Evolutionary conservation across 2,797 vertebrate species (phyloP), one percentile per base, ranked within the genome.

Genomic region (Dromococcyx pavoninus): DNA sequence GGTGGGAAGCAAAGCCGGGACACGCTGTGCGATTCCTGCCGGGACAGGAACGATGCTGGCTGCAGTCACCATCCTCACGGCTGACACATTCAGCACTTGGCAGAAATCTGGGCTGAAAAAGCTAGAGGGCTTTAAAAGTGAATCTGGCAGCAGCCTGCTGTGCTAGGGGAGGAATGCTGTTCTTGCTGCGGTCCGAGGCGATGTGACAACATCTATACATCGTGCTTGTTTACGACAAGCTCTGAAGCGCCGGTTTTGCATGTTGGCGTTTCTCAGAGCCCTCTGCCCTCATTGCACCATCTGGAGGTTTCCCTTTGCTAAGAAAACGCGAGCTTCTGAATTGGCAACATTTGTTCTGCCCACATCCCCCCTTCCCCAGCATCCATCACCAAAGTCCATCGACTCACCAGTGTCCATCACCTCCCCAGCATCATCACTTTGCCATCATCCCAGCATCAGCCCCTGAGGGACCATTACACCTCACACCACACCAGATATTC

Each of bases 121-220:
- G 53, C 23, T 24, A 10, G 44, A 25, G 32, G 28, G 27, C n/a
- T 51, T 39, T 24, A 50, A 10, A 27, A 13, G 39, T 10, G 23
- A 12, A 22, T 24, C 25, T 10, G 53, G 57, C 57, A 8, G 56
- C 54, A 39, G 44, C 35, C n/a, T 10, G 27, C 77, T 27, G 28
- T 1, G 5, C 17, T 17, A 1, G 25, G 32, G 0, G 3, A 25
- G 35, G 35, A 56, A 17, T 64, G 39, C 43, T 23, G n/a, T 0
- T 24, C 39, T 13, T 7, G 9, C 2, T 13, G 61, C 2, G 4
- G 13, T 11, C 9, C 3, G 0, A 25, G 25, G 8, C 5, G 16
- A 8, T 1, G 3, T 5, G 54, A 18, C 30, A 30, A 2, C 17
- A 11, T 2, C 32, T 2, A 1, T 6, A 5, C 37, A 0, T 14